Evolutionary conservation across 2,888 invertebrate species (phyloP).

Genomic region (Drosophila setosimentum): DNA sequence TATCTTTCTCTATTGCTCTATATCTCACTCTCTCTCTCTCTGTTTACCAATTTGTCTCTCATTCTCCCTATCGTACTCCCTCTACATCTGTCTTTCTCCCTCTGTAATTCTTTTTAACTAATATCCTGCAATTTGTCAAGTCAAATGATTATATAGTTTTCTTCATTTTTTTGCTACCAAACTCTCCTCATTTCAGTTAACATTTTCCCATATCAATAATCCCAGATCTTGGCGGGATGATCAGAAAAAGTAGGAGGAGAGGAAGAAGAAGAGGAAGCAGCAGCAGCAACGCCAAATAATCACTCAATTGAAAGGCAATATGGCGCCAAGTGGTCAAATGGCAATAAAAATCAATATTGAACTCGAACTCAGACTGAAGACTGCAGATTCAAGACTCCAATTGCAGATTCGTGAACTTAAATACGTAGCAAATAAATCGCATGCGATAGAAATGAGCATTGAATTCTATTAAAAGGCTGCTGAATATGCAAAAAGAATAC

Average conservation of each 20-base stretch:
- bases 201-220: slow-evolving; percentile 70
- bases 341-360: slow-evolving; percentile 80
- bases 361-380: slow-evolving; percentile 36
- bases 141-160: slow-evolving; percentile 22
- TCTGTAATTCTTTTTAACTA: neutral
- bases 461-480: slow-evolving; percentile 83
- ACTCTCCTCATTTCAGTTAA: slow-evolving; percentile 2
- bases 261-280: neutral
- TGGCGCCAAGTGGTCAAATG: slow-evolving; percentile 84
- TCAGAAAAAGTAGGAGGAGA: slow-evolving; percentile 10
- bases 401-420: slow-evolving; percentile 70
- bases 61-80: neutral
- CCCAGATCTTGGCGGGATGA: slow-evolving; percentile 21
- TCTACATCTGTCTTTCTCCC: neutral
- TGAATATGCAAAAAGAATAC: slow-evolving; percentile 66
- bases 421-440: slow-evolving; percentile 82
- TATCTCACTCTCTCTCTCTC: neutral
- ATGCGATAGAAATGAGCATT: slow-evolving; percentile 83
- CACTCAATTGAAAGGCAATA: slow-evolving; percentile 78
- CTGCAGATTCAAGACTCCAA: slow-evolving; percentile 8
- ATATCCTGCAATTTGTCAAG: slow-evolving; percentile 14
- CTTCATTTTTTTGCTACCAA: neutral
- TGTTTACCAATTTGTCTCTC: neutral
- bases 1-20: neutral
- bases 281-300: slow-evolving; percentile 49